phyloP scores from a whole-genome alignment of 1,140 invertebrate species.

The Nomia melanderi region DNA sequence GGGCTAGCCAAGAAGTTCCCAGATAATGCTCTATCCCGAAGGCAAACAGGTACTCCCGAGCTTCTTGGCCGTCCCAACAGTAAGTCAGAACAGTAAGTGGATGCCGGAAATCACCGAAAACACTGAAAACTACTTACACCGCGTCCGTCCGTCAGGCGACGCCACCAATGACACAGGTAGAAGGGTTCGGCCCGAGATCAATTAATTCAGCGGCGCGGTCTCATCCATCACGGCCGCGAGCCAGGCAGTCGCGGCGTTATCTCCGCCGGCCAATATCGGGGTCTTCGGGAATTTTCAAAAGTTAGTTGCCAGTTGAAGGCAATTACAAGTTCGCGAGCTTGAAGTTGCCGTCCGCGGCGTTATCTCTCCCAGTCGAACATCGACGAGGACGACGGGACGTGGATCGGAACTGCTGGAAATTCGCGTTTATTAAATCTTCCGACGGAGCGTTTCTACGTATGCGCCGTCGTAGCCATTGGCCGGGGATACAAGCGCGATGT shows the following conservation, averaged over 20 bases:
- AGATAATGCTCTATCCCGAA: no score
- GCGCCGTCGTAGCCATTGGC: no score
- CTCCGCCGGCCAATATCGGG: background rate
- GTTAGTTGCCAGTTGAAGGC: background rate
- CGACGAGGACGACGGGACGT: background rate
- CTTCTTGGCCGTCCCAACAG: no score
- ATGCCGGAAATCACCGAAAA: no score
- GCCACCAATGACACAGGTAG: no score
- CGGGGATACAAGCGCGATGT: background rate
- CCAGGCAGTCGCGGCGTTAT: background rate
- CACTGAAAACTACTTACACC: no score
- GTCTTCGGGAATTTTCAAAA: background rate
- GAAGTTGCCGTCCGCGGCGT: background rate
- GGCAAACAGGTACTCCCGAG: no score
- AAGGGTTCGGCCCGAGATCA: background rate
- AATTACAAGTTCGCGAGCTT: conserved; percentile 3
- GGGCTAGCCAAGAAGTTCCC: no score
- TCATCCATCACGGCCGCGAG: background rate
- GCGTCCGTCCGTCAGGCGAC: no score
- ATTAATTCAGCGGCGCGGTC: background rate
- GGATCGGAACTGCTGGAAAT: conserved; percentile 6
- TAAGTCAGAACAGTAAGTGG: no score
- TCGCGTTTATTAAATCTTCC: background rate
- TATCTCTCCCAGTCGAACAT: conserved; percentile 10
- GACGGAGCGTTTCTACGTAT: no score